Percentiles rank a stretch among this genome's conserved stretches.
Conservation (phyloP, 37 sponge, comb jelly and placozoan genomes). For the Cliona cf. orientalis region DNA sequence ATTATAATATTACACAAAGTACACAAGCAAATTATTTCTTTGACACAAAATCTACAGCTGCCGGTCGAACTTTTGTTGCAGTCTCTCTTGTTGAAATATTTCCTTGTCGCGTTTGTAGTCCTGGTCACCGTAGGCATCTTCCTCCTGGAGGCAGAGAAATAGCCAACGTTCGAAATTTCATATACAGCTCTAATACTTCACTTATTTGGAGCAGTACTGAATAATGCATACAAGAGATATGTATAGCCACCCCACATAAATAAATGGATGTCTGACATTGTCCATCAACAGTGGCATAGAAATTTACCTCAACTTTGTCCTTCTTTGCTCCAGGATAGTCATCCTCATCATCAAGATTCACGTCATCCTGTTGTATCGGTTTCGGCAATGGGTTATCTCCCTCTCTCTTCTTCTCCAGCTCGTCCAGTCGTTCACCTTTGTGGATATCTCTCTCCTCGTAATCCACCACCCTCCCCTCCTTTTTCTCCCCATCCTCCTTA, state of each 20-base stretch:
- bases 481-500: conserved; percentile 7
- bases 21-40: no score
- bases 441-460: neutral
- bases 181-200: no score
- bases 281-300: no score
- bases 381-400: neutral
- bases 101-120: neutral
- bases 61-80: neutral
- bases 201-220: no score
- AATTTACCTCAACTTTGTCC: no score
- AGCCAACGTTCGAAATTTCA: no score
- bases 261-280: no score
- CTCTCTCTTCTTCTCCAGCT: neutral
- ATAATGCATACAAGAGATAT: no score
- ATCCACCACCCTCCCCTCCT: conserved; percentile 5
- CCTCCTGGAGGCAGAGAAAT: neutral
- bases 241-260: no score
- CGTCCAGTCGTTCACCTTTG: neutral
- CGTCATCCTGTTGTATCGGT: neutral
- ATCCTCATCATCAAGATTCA: neutral
- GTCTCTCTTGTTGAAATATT: neutral
- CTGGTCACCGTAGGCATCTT: neutral
- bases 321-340: neutral
- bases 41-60: no score
- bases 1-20: no score